Percentiles rank a stretch among this genome's conserved stretches.
phyloP scores from a whole-genome alignment of 30 jellyfish, hydroid and myxozoan species.

The Aurelia aurita region DNA sequence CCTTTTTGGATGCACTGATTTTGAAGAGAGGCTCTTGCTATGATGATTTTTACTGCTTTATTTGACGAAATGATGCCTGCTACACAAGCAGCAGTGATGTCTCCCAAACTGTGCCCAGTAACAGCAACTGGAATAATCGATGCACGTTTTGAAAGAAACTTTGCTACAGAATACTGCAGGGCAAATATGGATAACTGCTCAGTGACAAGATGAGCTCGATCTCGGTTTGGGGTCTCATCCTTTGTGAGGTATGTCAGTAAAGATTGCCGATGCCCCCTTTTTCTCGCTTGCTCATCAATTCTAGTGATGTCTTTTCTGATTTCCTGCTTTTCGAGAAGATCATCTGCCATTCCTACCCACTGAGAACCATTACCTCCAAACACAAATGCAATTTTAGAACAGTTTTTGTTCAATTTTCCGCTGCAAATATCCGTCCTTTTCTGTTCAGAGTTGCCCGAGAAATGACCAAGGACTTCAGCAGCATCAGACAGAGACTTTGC shows the following conservation, averaged over 20 bases:
- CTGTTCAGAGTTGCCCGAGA: conserved; percentile 16
- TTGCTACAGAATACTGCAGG: conserved; percentile 47
- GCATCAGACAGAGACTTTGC: conserved; percentile 7
- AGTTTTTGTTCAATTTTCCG: conserved; percentile 1
- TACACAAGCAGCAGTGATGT: conserved; percentile 64
- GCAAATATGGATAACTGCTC: conserved; percentile 46
- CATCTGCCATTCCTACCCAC: conserved; percentile 55
- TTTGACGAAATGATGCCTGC: conserved; percentile 24
- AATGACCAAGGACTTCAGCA: background rate
- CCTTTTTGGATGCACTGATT: conserved; percentile 38
- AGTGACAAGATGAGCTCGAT: conserved; percentile 4
- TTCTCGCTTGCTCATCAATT: conserved; percentile 12
- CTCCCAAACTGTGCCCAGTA: conserved; percentile 64
- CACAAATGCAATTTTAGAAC: conserved; percentile 43
- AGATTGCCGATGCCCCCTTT: conserved; percentile 18
- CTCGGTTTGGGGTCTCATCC: background rate
- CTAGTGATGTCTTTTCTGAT: background rate
- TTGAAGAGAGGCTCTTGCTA: conserved; percentile 40
- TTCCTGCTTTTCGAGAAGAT: background rate
- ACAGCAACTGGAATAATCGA: conserved; percentile 40
- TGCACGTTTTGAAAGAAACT: conserved; percentile 27
- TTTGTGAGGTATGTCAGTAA: background rate
- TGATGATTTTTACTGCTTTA: conserved; percentile 37
- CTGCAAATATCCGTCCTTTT: conserved; percentile 22
- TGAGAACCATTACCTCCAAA: conserved; percentile 71